Base-by-base conservation (phyloP, 2,797 vertebrate species). In the Pseudochirops cupreus region DNA sequence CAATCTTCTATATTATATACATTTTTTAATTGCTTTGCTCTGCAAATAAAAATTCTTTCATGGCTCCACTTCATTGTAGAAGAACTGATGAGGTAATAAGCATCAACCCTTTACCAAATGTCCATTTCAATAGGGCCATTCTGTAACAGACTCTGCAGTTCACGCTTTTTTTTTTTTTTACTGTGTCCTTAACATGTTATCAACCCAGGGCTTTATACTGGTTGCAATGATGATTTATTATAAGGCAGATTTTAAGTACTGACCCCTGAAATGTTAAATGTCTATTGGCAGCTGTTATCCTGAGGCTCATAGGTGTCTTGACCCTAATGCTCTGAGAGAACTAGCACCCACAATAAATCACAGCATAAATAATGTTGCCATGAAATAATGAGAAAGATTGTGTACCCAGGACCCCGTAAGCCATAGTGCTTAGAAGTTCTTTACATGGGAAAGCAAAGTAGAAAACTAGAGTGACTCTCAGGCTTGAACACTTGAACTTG, bases 21-120 rank as follows among this genome's bases (percentile, higher is more conserved):
- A 93, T 33, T 95, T 46, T 96, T 67, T 97, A 97, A 67, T 57
- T 92, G 93, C 62, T 92, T 95, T 97, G 94, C 53, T 95, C 13
- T 97, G 39, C 94, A 96, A 95, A 97, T 94, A 91, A 95, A 92
- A 26, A 96, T 82, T 50, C n/a, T 95, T 97, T 56, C 28, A 50
- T 10, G n/a, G 95, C 57, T 62, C 92, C 93, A 93, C 3, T 39
- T 1, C 57, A n/a, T 28, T 55, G 3, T 0, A 58, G 11, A 96
- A 93, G 94, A 95, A 0, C 92, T 96, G 82, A 54, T 94, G 3
- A 2, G 31, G 54, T 91, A 95, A 87, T 9, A 94, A 29, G 57
- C 55, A 58, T 97, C 92, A 2, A 28, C 91, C 33, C 26, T 14
- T 97, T 95, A 93, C 56, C 39, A 39, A 10, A 0, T 59, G 13